phyloP scores from a whole-genome alignment of 2,113 vertebrate species.

The Stegostoma tigrinum region DNA sequence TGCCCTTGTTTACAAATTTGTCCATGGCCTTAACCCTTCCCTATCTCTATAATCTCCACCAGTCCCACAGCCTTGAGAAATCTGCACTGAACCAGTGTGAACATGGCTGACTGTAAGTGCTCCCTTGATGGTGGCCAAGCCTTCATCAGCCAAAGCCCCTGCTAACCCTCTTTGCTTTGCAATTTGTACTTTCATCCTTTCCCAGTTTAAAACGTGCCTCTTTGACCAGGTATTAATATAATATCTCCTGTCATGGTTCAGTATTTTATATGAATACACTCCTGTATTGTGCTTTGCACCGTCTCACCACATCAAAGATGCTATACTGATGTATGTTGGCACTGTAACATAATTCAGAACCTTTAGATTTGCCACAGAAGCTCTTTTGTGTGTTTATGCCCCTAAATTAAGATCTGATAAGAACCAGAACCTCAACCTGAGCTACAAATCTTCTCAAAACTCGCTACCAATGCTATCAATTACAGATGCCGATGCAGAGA shows the following conservation, averaged over 20 bases:
- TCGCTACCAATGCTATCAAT: slow-evolving; percentile 36
- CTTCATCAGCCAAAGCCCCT: not conserved
- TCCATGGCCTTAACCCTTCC: not conserved
- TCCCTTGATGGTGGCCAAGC: not conserved
- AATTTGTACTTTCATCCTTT: not conserved
- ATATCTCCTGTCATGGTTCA: not conserved
- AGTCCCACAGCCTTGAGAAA: not conserved
- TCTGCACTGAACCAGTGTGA: not conserved
- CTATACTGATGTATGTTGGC: not conserved
- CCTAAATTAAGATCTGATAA: not conserved
- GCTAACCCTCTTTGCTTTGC: not conserved
- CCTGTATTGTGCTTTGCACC: too few relatives aligned
- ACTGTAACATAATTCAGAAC: not conserved
- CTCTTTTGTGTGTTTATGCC: not conserved
- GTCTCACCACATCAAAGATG: not conserved
- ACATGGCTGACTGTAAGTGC: not conserved
- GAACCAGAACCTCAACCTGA: too few relatives aligned
- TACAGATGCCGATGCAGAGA: slow-evolving; percentile 83
- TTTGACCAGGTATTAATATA: not conserved
- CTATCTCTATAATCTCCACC: not conserved
- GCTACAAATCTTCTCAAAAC: too few relatives aligned
- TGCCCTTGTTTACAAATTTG: not conserved
- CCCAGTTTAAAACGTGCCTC: not conserved
- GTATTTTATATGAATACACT: not conserved
- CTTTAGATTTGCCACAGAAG: not conserved